phyloP scores from a whole-genome alignment of 2,113 vertebrate genomes.

The Echinops telfairi region DNA sequence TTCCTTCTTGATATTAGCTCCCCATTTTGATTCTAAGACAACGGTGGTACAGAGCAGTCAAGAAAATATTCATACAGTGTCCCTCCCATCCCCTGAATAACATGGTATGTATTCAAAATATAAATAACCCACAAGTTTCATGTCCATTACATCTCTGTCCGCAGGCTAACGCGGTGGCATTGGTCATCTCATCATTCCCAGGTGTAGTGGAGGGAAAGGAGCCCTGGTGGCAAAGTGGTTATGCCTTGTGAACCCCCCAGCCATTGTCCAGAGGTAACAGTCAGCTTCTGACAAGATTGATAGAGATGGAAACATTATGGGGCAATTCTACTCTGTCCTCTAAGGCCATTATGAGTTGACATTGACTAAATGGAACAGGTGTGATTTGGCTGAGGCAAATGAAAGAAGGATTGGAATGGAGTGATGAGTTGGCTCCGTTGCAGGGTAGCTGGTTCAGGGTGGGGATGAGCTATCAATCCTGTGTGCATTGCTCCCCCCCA shows the following conservation, averaged over 20 bases:
- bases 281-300: not conserved
- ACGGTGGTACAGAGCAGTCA: not conserved
- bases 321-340: not conserved
- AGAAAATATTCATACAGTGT: not conserved
- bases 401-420: accelerated
- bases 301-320: not conserved
- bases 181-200: not conserved
- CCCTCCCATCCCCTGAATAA: not conserved
- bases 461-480: not conserved
- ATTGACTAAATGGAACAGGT: not conserved
- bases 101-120: not conserved
- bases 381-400: not conserved
- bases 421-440: too few relatives aligned
- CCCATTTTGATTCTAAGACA: too few relatives aligned
- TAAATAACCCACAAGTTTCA: not conserved
- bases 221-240: not conserved
- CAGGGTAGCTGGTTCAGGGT: too few relatives aligned
- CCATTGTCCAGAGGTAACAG: not conserved
- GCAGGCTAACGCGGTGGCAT: not conserved
- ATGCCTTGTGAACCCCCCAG: not conserved
- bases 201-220: not conserved
- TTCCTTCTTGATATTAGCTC: too few relatives aligned
- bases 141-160: not conserved
- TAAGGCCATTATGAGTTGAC: not conserved
- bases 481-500: accelerated